phyloP scores from a whole-genome alignment of 2,797 vertebrate genomes.

The Melanotaenia pygmaea region DNA sequence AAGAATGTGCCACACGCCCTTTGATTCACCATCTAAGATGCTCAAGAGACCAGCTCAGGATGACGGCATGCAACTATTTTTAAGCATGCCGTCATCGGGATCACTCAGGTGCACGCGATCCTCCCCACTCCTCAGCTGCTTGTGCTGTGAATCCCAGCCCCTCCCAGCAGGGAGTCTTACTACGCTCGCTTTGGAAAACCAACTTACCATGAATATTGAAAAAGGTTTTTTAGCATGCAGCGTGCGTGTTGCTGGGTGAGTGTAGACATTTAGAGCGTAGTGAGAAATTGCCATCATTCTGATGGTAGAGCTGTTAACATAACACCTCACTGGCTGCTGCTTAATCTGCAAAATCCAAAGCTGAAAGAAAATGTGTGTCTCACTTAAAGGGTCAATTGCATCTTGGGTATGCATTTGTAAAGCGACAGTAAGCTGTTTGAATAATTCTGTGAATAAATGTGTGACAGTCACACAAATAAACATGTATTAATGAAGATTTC shows the following conservation, averaged over 20 bases:
- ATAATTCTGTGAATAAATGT: conserved; percentile 21
- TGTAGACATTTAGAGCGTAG: conserved; percentile 31
- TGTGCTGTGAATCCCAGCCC: conserved; percentile 39
- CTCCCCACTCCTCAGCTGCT: background rate
- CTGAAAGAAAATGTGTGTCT: conserved; percentile 22
- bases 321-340: conserved; percentile 36
- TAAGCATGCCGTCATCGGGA: conserved; percentile 76
- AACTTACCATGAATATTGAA: conserved; percentile 75
- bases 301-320: conserved; percentile 33
- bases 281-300: conserved; percentile 24
- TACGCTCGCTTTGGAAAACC: conserved; percentile 41
- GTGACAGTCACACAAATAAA: conserved; percentile 9
- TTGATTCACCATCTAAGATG: conserved; percentile 25
- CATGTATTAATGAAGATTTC: conserved; percentile 3
- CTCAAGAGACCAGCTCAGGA: conserved; percentile 54
- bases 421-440: conserved; percentile 10
- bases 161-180: conserved; percentile 60
- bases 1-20: conserved; percentile 36
- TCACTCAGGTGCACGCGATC: conserved; percentile 33
- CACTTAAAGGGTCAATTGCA: conserved; percentile 7
- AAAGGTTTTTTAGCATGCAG: conserved; percentile 57
- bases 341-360: conserved; percentile 29
- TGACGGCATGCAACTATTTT: conserved; percentile 79
- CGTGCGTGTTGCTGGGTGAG: conserved; percentile 24
- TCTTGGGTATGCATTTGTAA: conserved; percentile 4